Conservation (phyloP, 2,888 invertebrate species). For the Agrotis exclamationis region DNA sequence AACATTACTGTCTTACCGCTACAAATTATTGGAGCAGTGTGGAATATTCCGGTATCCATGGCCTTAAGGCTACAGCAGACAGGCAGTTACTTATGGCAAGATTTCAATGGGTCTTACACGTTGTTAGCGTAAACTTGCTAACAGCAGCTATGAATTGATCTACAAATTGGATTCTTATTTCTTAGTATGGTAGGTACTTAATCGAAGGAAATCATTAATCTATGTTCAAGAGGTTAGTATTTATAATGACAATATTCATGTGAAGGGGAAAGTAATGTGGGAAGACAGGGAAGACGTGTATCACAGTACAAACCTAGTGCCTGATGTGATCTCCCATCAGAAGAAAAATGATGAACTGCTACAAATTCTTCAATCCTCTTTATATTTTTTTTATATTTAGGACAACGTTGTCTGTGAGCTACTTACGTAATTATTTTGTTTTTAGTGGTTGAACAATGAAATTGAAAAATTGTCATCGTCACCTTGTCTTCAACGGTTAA, state of each 20-base stretch:
- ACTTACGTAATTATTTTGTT: too few relatives aligned
- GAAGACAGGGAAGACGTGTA: background rate
- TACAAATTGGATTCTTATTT: slow-evolving; percentile 46
- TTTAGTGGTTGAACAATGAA: background rate
- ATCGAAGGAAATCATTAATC: slow-evolving; percentile 18
- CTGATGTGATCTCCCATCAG: too few relatives aligned
- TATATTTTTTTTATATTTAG: too few relatives aligned
- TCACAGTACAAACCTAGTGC: background rate
- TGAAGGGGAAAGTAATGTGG: background rate
- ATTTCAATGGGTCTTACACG: slow-evolving; percentile 30
- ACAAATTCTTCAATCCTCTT: too few relatives aligned
- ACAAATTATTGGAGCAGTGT: background rate
- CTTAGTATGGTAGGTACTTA: slow-evolving; percentile 2
- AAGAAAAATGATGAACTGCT: too few relatives aligned
- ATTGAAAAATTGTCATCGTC: background rate
- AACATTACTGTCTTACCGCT: background rate
- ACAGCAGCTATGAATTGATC: slow-evolving; percentile 35
- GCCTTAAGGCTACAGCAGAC: slow-evolving; percentile 42
- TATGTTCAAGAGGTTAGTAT: slow-evolving; percentile 4
- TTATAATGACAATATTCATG: slow-evolving; percentile 8
- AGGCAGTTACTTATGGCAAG: slow-evolving; percentile 34
- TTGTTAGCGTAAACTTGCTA: slow-evolving; percentile 41
- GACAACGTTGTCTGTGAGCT: too few relatives aligned
- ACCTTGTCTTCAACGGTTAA: background rate
- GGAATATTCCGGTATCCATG: slow-evolving; percentile 21